Evolutionary conservation across 2,888 invertebrate genomes (phyloP).

Genomic region (Caenorhabditis macrosperma): DNA sequence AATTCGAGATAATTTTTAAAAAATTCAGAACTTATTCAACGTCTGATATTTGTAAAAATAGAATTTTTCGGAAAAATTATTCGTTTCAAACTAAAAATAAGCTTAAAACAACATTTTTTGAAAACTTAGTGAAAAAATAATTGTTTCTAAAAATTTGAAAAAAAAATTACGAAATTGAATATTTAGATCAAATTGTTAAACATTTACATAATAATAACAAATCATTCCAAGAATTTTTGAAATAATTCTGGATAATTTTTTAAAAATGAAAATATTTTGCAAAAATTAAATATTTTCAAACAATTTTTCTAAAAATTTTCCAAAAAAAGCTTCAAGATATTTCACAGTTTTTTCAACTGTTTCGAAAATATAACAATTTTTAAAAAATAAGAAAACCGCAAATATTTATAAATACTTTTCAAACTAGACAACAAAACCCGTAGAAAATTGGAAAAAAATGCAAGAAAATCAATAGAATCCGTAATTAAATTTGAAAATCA

Average conservation of each 20-base stretch:
- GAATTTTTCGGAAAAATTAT: background rate
- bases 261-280: too few relatives aligned
- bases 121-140: too few relatives aligned
- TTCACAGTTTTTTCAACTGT: too few relatives aligned
- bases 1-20: conserved; percentile 10
- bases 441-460: conserved; percentile 7
- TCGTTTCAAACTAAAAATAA: conserved; percentile 30
- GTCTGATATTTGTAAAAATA: background rate
- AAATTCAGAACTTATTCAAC: background rate
- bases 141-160: conserved; percentile 13
- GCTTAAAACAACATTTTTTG: too few relatives aligned
- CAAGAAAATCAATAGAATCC: conserved; percentile 1
- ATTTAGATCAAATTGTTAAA: too few relatives aligned
- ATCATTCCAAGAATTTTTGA: too few relatives aligned
- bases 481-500: background rate
- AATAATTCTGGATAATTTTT: too few relatives aligned
- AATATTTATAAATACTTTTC: conserved; percentile 6
- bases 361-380: background rate
- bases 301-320: too few relatives aligned
- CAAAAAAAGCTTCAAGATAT: too few relatives aligned
- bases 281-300: too few relatives aligned
- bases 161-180: conserved; percentile 1
- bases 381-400: conserved; percentile 3
- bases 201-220: too few relatives aligned
- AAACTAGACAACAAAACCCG: too few relatives aligned